phyloP scores from a whole-genome alignment of 2,797 vertebrate species.

The Otolemur crassicaudatus region DNA sequence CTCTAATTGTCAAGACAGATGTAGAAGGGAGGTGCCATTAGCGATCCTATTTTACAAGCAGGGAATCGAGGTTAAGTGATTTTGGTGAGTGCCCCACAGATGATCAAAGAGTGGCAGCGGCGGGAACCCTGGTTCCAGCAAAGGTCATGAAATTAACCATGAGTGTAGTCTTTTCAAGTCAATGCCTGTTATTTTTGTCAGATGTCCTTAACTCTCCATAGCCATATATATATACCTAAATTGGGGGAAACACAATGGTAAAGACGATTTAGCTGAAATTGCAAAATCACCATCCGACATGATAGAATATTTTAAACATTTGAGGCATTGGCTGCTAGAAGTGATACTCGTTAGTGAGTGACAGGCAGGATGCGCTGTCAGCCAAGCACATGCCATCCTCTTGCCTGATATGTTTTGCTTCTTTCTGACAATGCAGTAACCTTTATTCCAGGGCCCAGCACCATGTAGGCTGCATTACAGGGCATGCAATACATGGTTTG shows the following conservation, averaged over 20 bases:
- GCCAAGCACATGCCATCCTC: slow-evolving; percentile 3
- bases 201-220: not conserved
- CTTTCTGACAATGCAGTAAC: not conserved
- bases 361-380: not conserved
- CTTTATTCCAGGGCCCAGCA: not conserved
- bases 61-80: not conserved
- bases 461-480: not conserved
- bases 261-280: not conserved
- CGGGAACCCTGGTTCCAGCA: not conserved
- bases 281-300: not conserved
- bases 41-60: not conserved
- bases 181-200: not conserved
- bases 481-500: not conserved
- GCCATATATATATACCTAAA: not conserved
- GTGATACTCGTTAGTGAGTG: not conserved
- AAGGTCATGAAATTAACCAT: not conserved
- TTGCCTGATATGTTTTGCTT: not conserved
- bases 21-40: not conserved
- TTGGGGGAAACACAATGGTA: not conserved
- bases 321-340: not conserved
- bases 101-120: not conserved
- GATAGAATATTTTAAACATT: not conserved
- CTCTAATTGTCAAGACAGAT: not conserved
- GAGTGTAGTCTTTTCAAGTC: not conserved
- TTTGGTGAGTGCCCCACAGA: not conserved